Percentiles rank a stretch among this genome's conserved stretches.
phyloP scores from a whole-genome alignment of 2,888 invertebrate species.

The Heteromyza rotundicornis region DNA sequence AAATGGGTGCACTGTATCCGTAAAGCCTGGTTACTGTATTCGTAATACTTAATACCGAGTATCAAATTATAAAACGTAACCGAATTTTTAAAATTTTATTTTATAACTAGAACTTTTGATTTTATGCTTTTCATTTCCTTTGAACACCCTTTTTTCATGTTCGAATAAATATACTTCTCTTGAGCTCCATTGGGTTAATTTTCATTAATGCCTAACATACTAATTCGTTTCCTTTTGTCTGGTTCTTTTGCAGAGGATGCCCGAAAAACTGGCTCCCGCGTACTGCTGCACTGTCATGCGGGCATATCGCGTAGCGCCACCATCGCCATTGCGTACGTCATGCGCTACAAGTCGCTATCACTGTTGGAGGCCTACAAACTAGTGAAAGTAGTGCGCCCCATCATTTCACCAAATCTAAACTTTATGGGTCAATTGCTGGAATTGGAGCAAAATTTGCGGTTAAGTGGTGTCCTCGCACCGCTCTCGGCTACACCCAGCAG shows the following conservation, averaged over 20 bases:
- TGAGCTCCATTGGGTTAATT: no score
- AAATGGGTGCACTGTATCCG: no score
- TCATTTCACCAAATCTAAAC: conserved; percentile 94
- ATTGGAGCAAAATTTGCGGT: conserved; percentile 74
- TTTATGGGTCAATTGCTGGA: conserved; percentile 91
- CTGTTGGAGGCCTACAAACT: conserved; percentile 87
- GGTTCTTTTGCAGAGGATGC: conserved; percentile 60
- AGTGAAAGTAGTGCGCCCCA: conserved; percentile 83
- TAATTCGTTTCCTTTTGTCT: conserved; percentile 25
- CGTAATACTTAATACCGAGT: no score
- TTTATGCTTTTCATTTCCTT: no score
- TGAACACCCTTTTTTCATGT: no score
- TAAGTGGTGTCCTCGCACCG: conserved; percentile 57
- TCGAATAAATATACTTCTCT: no score
- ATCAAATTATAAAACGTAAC: no score
- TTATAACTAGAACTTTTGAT: no score
- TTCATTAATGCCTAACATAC: conserved; percentile 1
- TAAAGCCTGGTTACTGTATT: no score
- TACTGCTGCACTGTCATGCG: conserved; percentile 93
- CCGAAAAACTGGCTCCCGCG: conserved; percentile 64
- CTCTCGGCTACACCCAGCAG: conserved; percentile 32
- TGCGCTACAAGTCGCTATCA: conserved; percentile 83
- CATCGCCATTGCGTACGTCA: conserved; percentile 92
- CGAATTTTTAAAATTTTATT: no score
- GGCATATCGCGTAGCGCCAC: conserved; percentile 95